phyloP scores from a whole-genome alignment of 2,797 vertebrate genomes.

The Gastrophryne carolinensis region DNA sequence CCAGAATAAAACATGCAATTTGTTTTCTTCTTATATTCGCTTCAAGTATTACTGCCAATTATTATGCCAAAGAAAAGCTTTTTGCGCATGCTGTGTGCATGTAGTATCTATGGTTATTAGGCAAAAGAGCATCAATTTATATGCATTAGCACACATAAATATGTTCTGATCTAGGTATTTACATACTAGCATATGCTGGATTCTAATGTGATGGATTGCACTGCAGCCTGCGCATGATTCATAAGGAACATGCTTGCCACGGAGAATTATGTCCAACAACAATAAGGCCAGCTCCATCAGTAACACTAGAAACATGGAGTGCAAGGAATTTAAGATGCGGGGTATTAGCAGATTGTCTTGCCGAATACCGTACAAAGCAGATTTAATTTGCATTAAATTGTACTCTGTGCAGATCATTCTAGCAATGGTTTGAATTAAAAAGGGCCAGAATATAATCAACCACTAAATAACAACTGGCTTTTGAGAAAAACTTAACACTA shows the following conservation, averaged over 20 bases:
- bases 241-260: background rate
- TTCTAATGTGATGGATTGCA: conserved; percentile 8
- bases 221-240: conserved; percentile 4
- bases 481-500: background rate
- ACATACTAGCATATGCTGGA: background rate
- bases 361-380: conserved; percentile 36
- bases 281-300: conserved; percentile 32
- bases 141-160: conserved; percentile 6
- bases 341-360: conserved; percentile 24
- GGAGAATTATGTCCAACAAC: conserved; percentile 16
- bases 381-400: conserved; percentile 43
- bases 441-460: conserved; percentile 29
- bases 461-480: conserved; percentile 18
- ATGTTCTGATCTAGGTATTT: background rate
- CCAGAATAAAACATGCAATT: background rate
- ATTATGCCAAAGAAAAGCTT: background rate
- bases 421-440: conserved; percentile 26
- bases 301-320: conserved; percentile 30
- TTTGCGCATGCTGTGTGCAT: background rate
- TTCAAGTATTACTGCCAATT: background rate
- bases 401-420: conserved; percentile 27
- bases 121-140: background rate
- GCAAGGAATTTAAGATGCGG: conserved; percentile 11
- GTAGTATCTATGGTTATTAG: background rate
- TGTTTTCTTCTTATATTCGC: background rate